Evolutionary conservation across 2,113 vertebrate genomes (phyloP).

Genomic region (Triplophysa dalaica): DNA sequence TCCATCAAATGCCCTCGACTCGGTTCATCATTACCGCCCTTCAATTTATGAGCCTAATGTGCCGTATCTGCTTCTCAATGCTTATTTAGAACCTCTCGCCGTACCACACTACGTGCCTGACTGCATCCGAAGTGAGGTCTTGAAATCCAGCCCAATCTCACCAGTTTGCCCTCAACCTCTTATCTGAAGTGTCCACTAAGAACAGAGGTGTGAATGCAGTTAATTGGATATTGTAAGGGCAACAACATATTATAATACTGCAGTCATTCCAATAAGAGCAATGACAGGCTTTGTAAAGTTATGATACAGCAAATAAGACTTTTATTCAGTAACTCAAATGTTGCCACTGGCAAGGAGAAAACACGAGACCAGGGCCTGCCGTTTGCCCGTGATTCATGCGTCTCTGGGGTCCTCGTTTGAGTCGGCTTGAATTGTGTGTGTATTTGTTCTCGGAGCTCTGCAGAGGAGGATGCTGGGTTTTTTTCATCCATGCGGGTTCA

Average conservation of each 20-base stretch:
- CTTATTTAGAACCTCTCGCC: slow-evolving; percentile 24
- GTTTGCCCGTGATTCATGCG: slow-evolving; percentile 21
- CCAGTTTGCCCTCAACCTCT: slow-evolving; percentile 16
- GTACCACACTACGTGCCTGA: neutral
- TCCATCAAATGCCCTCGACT: slow-evolving; percentile 21
- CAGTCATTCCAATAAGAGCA: slow-evolving; percentile 19
- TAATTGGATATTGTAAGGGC: slow-evolving; percentile 8
- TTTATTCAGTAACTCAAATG: slow-evolving; percentile 44
- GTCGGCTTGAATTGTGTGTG: slow-evolving; percentile 28
- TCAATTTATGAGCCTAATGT: slow-evolving; percentile 44
- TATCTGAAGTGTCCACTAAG: slow-evolving; percentile 24
- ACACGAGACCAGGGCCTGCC: neutral
- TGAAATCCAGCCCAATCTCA: slow-evolving; percentile 22
- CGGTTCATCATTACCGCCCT: slow-evolving; percentile 21
- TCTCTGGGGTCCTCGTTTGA: slow-evolving; percentile 12
- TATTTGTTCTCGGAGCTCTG: slow-evolving; percentile 34
- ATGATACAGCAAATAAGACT: slow-evolving; percentile 36
- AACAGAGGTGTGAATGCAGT: slow-evolving; percentile 9
- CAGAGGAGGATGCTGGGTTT: neutral
- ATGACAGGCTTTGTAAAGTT: slow-evolving; percentile 25
- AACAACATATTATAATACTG: slow-evolving; percentile 24
- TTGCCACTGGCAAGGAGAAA: slow-evolving; percentile 42
- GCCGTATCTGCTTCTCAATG: slow-evolving; percentile 17
- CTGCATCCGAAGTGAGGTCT: slow-evolving; percentile 13
- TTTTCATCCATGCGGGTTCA: neutral